These are phyloP conservation scores for Microtus oregoni DNA, from an alignment of 2,113 vertebrate species.

Conservation along the genomic window DNA sequence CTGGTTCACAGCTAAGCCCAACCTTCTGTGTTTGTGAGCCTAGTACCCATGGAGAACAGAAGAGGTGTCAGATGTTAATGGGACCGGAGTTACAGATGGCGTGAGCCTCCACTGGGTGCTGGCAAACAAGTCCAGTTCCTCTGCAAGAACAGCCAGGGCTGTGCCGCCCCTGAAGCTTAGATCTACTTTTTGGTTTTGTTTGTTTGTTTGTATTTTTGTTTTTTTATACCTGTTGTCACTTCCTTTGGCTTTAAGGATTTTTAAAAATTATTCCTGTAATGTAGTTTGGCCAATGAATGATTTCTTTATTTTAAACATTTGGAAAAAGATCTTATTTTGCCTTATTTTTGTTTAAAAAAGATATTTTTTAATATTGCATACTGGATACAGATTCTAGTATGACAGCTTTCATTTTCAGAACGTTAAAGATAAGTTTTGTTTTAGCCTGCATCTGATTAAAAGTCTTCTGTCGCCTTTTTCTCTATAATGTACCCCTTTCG, in stretches of 20 bases:
- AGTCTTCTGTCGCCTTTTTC: conserved; percentile 32
- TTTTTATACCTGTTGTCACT: background rate
- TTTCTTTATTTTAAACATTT: conserved; percentile 40
- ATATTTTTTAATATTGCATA: no score
- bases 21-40: background rate
- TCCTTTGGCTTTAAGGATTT: conserved; percentile 17
- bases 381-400: conserved; percentile 26
- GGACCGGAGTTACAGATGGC: background rate
- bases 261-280: conserved; percentile 19
- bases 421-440: background rate
- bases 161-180: background rate
- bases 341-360: conserved; percentile 47
- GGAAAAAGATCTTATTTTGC: conserved; percentile 46
- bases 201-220: no score
- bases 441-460: conserved; percentile 18
- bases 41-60: no score
- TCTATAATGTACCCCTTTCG: conserved; percentile 8
- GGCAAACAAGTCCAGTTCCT: no score
- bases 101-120: no score
- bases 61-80: no score
- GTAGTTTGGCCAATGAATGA: conserved; percentile 40
- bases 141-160: background rate
- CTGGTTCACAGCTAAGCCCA: background rate
- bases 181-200: no score
- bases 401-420: conserved; percentile 34